Conservation (phyloP, 2,113 vertebrate genomes). For the Mugil cephalus region DNA sequence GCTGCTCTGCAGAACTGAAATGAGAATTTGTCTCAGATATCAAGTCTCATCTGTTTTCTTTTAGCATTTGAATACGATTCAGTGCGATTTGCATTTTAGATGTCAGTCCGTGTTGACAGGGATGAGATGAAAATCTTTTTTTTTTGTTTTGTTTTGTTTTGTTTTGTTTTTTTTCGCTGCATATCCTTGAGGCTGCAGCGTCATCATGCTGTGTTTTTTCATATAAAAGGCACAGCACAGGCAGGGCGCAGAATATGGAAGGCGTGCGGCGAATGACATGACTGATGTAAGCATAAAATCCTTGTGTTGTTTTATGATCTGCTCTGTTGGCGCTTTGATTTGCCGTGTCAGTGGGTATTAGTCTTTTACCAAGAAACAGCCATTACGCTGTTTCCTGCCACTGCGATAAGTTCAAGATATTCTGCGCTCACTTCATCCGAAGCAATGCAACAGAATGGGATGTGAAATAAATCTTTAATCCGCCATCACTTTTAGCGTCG, state of each 20-base stretch:
- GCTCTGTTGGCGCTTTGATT: background rate
- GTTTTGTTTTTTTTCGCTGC: conserved; percentile 2
- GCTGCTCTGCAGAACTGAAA: conserved; percentile 55
- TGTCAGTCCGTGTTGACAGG: conserved; percentile 13
- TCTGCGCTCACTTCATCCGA: conserved; percentile 15
- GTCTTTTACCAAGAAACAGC: background rate
- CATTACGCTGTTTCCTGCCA: background rate
- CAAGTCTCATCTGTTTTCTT: conserved; percentile 51
- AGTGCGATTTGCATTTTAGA: conserved; percentile 62
- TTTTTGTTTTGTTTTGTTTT: background rate
- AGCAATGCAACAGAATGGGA: conserved; percentile 7
- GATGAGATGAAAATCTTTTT: conserved; percentile 40
- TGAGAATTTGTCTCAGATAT: conserved; percentile 56
- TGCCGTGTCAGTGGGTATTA: background rate
- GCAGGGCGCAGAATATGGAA: conserved; percentile 18
- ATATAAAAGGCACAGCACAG: conserved; percentile 14
- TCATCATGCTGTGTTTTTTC: conserved; percentile 13
- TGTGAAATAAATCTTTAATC: conserved; percentile 31
- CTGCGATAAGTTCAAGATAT: conserved; percentile 3
- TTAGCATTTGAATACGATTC: conserved; percentile 60
- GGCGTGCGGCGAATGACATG: background rate
- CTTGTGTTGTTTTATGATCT: conserved; percentile 10
- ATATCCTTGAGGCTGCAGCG: background rate
- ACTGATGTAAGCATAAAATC: conserved; percentile 29
- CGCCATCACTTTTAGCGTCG: conserved; percentile 15